Conservation (phyloP, 2,113 vertebrate genomes). For the Platichthys stellatus region DNA sequence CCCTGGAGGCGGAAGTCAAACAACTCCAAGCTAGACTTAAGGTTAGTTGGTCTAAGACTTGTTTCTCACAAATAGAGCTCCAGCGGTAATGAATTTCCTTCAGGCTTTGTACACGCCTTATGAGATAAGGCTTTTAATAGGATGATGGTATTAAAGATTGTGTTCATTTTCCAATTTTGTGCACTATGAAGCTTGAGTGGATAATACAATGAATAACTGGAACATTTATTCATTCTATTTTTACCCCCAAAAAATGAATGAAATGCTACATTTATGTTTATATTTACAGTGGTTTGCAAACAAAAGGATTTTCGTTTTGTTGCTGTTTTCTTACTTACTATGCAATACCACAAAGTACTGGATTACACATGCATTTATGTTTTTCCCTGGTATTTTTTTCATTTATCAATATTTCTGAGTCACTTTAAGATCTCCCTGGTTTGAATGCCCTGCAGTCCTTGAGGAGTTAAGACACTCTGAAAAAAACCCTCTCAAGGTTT, state of each 20-base stretch:
- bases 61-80: not conserved
- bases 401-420: conserved; percentile 45
- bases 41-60: conserved; percentile 78
- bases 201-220: conserved; percentile 34
- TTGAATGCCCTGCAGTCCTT: conserved; percentile 37
- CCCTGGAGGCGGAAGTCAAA: conserved; percentile 87
- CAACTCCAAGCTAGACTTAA: conserved; percentile 91
- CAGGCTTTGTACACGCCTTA: conserved; percentile 45
- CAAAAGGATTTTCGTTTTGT: no score
- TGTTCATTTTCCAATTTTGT: conserved; percentile 55
- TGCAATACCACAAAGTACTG: not conserved
- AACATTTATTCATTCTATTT: not conserved
- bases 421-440: conserved; percentile 45
- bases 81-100: conserved; percentile 38
- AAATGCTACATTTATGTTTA: not conserved
- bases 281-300: not conserved
- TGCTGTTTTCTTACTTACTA: not conserved
- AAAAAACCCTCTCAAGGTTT: conserved; percentile 50
- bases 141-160: conserved; percentile 48
- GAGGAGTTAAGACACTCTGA: conserved; percentile 39
- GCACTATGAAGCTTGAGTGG: conserved; percentile 26
- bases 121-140: conserved; percentile 54
- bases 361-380: conserved; percentile 30
- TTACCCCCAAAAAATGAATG: not conserved
- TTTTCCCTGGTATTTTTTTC: conserved; percentile 39